Evolutionary conservation across 2,797 vertebrate genomes (phyloP).

Genomic region (Enteromius fasciolatus): DNA sequence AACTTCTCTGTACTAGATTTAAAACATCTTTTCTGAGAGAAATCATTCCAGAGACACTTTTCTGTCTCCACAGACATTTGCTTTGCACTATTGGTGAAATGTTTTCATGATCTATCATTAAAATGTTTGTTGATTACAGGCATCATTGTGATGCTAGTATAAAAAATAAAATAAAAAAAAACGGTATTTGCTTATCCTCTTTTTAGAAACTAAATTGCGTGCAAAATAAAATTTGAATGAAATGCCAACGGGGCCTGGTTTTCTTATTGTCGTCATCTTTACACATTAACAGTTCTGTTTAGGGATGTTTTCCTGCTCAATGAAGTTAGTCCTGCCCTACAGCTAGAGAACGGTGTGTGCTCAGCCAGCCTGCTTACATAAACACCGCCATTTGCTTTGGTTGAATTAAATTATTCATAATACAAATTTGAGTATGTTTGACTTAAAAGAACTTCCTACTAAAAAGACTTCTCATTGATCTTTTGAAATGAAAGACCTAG

Average conservation of each 20-base stretch:
- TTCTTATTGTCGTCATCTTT: constrained; percentile 11
- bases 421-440: constrained; percentile 4
- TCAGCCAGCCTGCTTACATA: constrained; percentile 15
- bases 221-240: neutral
- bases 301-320: constrained; percentile 1
- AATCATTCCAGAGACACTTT: neutral
- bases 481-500: neutral
- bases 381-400: neutral
- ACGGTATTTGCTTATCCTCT: neutral
- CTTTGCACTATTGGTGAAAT: neutral
- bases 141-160: neutral
- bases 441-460: neutral
- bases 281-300: constrained; percentile 10
- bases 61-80: neutral
- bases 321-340: constrained; percentile 1
- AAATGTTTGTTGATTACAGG: neutral
- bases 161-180: neutral
- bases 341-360: constrained; percentile 1
- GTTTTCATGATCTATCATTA: neutral
- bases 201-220: neutral
- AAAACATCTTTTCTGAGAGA: neutral
- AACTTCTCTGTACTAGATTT: constrained; percentile 2
- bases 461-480: neutral
- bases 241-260: neutral
- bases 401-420: constrained; percentile 16